These are phyloP conservation scores for Enteromius fasciolatus DNA, from an alignment of 2,797 vertebrate genomes.

Conservation along the genomic window DNA sequence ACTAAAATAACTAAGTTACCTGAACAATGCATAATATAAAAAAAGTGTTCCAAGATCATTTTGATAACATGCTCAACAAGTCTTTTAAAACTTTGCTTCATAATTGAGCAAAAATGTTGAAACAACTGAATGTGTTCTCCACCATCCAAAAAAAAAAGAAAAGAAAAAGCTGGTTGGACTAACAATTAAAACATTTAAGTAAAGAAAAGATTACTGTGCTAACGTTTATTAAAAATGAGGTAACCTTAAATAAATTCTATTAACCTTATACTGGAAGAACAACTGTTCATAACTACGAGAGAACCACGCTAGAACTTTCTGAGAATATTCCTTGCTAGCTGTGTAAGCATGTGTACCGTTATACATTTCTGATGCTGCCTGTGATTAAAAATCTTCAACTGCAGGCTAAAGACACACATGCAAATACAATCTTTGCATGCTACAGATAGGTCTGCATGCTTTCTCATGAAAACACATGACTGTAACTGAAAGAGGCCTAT, in stretches of 20 bases:
- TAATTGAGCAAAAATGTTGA: not conserved
- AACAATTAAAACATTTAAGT: no score
- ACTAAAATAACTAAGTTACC: not conserved
- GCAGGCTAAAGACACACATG: conserved; percentile 8
- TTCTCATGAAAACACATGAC: not conserved
- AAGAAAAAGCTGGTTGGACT: not conserved
- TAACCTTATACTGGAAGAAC: not conserved
- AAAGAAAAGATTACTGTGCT: not conserved
- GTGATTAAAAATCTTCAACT: conserved; percentile 5
- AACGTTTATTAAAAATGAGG: not conserved
- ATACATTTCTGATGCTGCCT: not conserved
- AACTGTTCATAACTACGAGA: not conserved
- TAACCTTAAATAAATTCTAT: not conserved
- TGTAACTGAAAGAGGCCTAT: not conserved
- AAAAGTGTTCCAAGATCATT: not conserved
- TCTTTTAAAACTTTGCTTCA: not conserved
- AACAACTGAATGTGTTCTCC: not conserved
- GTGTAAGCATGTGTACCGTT: not conserved
- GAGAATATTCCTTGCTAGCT: not conserved
- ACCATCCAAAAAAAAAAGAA: not conserved
- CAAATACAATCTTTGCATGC: conserved; percentile 27
- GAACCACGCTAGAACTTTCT: not conserved
- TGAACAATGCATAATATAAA: not conserved
- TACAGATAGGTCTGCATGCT: not conserved
- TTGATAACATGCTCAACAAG: not conserved